A percentile compares a stretch with the other conserved stretches of the same genome.
phyloP scores from a whole-genome alignment of 37 sponge, comb jelly and placozoan genomes.

The Theonella swinhoei region DNA sequence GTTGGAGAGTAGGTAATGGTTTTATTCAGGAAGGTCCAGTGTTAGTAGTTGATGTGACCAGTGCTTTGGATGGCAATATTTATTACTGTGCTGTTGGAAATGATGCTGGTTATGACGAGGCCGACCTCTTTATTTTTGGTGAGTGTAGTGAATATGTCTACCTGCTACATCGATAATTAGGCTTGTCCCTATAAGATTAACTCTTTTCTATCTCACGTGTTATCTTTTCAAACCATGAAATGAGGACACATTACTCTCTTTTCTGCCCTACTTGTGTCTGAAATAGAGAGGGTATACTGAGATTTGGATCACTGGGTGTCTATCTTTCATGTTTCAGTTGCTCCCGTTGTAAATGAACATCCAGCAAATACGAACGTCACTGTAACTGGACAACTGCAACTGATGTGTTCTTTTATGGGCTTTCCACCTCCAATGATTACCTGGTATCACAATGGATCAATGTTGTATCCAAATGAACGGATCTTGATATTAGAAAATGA shows the following conservation, averaged over 20 bases:
- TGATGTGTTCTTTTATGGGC: slow-evolving; percentile 47
- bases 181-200: too few species aligned
- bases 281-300: too few species aligned
- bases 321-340: slow-evolving; percentile 40
- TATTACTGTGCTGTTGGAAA: slow-evolving; percentile 65
- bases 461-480: neutral
- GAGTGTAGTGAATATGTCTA: neutral
- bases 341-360: slow-evolving; percentile 14
- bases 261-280: too few species aligned
- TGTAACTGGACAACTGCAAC: neutral
- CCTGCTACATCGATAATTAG: neutral
- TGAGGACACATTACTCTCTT: too few species aligned
- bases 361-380: slow-evolving; percentile 29
- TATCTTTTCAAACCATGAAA: neutral
- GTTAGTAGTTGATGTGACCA: slow-evolving; percentile 2
- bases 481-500: too few species aligned
- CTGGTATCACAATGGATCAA: slow-evolving; percentile 62
- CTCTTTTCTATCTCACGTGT: too few species aligned
- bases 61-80: slow-evolving; percentile 59
- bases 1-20: slow-evolving; percentile 55
- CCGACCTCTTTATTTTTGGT: slow-evolving; percentile 10
- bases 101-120: slow-evolving; percentile 49
- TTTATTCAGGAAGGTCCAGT: neutral
- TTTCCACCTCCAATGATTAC: slow-evolving; percentile 36
- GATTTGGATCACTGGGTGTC: too few species aligned